Evolutionary conservation across 1,140 invertebrate species (phyloP), one percentile per base, ranked within the genome.

Genomic region (Reticulitermes speratus): DNA sequence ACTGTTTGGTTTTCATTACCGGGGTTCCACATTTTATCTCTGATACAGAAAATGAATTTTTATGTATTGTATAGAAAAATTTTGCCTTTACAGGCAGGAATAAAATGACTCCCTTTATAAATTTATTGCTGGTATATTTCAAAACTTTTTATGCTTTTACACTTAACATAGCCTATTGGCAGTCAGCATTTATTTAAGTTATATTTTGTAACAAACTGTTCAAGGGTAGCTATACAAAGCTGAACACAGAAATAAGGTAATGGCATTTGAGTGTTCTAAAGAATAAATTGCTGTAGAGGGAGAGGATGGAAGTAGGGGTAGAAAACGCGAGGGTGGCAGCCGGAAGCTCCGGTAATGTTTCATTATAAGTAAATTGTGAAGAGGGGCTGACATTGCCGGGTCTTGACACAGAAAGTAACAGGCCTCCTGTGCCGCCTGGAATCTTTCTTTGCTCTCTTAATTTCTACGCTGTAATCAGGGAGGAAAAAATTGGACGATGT

Each of bases 311-410:
- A 75, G n/a, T 75, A 75, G 65, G 65, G 65, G 65, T 75, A 16
- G 65, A 25, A 75, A 75, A 30, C n/a, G n/a, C 25, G 65, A 75
- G 65, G 65, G 65, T 30, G 65, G 5, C 25, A 75, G n/a, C 65
- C 65, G 65, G 65, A 75, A 75, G 65, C 65, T 75, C n/a, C 65
- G 65, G 65, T 75, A 75, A 75, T 75, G 65, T 75, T 75, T 75
- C 65, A 75, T 75, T 75, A 75, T 75, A 75, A 75, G 65, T 75
- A 75, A 75, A 75, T 75, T 75, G 65, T 75, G 25, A 75, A 25
- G 65, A 75, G 65, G 65, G 65, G 65, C 8, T 75, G 65, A 75
- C 65, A 75, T 75, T 75, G 65, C n/a, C 38, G n/a, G 9, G 65
- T 75, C 65, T 23, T n/a, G 21, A 59, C 21, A 14, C 38, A 38